phyloP scores from a whole-genome alignment of 1,140 invertebrate species.

The Babylonia areolata region DNA sequence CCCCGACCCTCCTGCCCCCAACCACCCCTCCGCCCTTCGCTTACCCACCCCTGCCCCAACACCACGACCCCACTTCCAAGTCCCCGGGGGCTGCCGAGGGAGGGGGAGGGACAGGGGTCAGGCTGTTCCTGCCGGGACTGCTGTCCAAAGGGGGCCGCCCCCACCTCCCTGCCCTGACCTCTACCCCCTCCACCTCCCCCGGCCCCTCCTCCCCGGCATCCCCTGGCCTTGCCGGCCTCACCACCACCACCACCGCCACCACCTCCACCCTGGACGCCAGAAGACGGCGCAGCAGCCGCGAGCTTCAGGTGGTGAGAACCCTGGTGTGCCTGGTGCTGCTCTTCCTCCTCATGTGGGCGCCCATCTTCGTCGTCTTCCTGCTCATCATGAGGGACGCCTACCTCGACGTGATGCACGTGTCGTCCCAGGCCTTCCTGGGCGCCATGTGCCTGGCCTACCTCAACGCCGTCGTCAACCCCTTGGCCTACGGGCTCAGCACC shows the following conservation, averaged over 20 bases:
- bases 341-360: conserved; percentile 66
- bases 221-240: not conserved
- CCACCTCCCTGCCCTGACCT: not conserved
- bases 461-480: conserved; percentile 66
- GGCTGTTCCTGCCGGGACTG: not conserved
- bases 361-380: conserved; percentile 59
- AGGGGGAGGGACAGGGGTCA: not conserved
- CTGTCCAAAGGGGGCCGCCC: not conserved
- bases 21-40: not conserved
- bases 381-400: conserved; percentile 53
- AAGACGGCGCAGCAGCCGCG: conserved; percentile 41
- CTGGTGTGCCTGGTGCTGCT: conserved; percentile 60
- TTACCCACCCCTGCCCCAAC: not conserved
- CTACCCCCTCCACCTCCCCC: not conserved
- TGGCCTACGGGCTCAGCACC: conserved; percentile 64
- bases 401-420: conserved; percentile 43
- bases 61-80: not conserved
- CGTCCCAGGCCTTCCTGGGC: conserved; percentile 55
- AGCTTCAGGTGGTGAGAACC: conserved; percentile 57
- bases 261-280: conserved; percentile 18
- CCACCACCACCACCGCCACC: not conserved
- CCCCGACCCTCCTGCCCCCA: not conserved
- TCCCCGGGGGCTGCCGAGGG: not conserved
- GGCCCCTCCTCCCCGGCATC: not conserved
- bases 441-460: conserved; percentile 49